phyloP scores from a whole-genome alignment of 2,888 invertebrate genomes.

The Cephalotes varians region DNA sequence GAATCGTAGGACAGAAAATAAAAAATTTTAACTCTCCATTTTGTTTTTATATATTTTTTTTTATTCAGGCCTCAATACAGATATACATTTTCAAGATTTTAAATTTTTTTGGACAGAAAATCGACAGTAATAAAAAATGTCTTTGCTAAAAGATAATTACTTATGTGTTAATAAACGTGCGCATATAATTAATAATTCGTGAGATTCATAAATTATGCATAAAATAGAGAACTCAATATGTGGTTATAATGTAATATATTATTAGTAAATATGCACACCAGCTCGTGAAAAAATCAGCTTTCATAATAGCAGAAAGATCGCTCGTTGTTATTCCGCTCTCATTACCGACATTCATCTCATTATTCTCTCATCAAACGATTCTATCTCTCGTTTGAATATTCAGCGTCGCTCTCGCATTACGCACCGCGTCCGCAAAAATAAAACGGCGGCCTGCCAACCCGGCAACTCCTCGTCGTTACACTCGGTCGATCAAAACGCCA shows the following conservation, averaged over 20 bases:
- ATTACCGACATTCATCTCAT: constrained; percentile 3
- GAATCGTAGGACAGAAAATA: neutral
- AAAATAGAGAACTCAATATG: neutral
- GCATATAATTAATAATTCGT: neutral
- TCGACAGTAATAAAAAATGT: neutral
- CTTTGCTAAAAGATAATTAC: neutral
- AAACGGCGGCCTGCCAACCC: neutral
- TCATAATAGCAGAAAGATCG: neutral
- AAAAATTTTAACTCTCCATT: neutral
- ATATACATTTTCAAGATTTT: neutral
- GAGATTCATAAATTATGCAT: neutral
- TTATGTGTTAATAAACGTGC: neutral
- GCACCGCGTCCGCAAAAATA: constrained; percentile 11
- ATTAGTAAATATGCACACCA: neutral
- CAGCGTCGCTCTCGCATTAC: neutral
- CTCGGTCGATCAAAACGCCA: constrained; percentile 31
- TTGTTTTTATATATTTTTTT: neutral
- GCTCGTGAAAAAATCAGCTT: neutral
- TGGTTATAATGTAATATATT: neutral
- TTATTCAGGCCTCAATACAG: neutral
- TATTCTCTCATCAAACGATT: constrained; percentile 6
- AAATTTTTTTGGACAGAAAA: neutral
- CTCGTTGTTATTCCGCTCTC: neutral
- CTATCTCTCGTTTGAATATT: neutral
- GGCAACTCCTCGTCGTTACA: constrained; percentile 1